phyloP scores from a whole-genome alignment of 2,888 invertebrate species.

The Phengaris alcon region DNA sequence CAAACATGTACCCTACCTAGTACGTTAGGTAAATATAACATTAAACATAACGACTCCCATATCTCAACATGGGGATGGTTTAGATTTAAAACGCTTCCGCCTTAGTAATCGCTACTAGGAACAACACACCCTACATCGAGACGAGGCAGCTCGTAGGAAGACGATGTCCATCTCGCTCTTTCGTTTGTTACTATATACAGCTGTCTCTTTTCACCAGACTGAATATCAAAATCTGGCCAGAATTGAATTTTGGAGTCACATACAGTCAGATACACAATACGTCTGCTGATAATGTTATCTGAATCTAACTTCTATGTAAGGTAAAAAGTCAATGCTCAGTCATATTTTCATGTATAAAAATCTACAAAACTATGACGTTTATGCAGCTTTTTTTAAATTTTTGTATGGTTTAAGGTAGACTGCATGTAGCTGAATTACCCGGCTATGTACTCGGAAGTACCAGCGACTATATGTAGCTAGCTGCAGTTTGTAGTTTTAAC shows the following conservation, averaged over 20 bases:
- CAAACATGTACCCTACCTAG: too few relatives aligned
- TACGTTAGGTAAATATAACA: too few relatives aligned
- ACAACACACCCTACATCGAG: constrained; percentile 39
- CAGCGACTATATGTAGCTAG: not conserved
- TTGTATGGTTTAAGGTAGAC: not conserved
- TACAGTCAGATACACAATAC: constrained; percentile 5
- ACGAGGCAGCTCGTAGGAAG: constrained; percentile 44
- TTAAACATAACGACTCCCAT: too few relatives aligned
- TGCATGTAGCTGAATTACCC: not conserved
- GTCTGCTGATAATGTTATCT: not conserved
- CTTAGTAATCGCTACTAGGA: constrained; percentile 35
- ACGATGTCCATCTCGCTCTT: constrained; percentile 37
- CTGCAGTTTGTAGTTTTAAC: too few relatives aligned
- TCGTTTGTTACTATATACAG: constrained; percentile 28
- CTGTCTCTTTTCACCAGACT: constrained; percentile 38
- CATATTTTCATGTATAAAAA: not conserved
- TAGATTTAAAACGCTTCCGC: constrained; percentile 22
- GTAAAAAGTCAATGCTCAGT: not conserved
- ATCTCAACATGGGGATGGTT: not conserved
- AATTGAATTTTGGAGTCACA: constrained; percentile 43
- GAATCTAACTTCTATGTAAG: not conserved
- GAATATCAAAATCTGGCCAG: constrained; percentile 45
- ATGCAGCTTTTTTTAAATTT: not conserved
- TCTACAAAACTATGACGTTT: not conserved
- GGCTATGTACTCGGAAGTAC: not conserved